These are phyloP conservation scores for Xyrauchen texanus DNA, from an alignment of 2,113 vertebrate genomes.

Conservation along the genomic window DNA sequence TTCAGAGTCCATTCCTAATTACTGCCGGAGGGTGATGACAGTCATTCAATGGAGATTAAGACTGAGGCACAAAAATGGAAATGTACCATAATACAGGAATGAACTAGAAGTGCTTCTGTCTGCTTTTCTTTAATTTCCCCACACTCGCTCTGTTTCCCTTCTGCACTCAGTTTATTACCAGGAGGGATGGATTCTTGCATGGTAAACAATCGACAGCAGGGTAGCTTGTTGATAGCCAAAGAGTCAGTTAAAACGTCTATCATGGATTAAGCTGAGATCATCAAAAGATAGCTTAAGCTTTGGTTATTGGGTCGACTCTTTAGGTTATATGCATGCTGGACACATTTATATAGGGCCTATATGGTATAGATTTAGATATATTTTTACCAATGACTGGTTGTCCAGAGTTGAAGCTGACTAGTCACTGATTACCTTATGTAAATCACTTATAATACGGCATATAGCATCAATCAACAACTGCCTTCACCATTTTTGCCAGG, in stretches of 20 bases:
- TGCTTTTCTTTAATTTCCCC: conserved; percentile 65
- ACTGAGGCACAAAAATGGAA: conserved; percentile 70
- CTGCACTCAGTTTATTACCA: conserved; percentile 58
- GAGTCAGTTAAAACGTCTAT: conserved; percentile 41
- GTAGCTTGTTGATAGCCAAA: conserved; percentile 44
- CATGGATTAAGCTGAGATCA: conserved; percentile 46
- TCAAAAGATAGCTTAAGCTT: conserved; percentile 35
- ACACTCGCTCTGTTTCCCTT: conserved; percentile 50
- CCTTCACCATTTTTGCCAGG: no score
- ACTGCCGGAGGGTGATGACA: conserved; percentile 75
- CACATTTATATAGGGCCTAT: background rate
- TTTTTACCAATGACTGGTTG: no score
- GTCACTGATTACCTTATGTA: no score
- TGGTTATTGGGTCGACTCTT: background rate
- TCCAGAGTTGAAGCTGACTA: no score
- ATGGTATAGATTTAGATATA: background rate
- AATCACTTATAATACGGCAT: no score
- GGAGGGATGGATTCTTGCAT: conserved; percentile 59
- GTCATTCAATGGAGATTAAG: conserved; percentile 79
- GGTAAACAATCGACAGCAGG: conserved; percentile 50
- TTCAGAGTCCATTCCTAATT: conserved; percentile 77
- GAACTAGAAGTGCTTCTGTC: conserved; percentile 71
- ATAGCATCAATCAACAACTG: no score
- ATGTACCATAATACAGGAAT: conserved; percentile 74
- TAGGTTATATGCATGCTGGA: background rate